Evolutionary conservation across 1,140 invertebrate species (phyloP).

Genomic region (Pogonomyrmex barbatus): DNA sequence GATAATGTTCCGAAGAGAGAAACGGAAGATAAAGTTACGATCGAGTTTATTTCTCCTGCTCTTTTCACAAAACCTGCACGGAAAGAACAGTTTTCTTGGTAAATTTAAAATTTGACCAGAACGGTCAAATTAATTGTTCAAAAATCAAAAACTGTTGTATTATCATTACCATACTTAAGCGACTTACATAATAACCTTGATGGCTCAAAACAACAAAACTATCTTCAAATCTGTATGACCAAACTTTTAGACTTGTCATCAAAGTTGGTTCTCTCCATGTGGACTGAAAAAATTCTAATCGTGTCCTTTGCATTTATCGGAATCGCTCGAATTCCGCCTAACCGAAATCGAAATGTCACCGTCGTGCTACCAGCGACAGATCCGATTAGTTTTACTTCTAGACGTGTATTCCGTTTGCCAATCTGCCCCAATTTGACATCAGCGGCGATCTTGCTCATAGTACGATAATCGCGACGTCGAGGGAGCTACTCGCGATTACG

Average conservation of each 20-base stretch:
- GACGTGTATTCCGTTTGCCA: background rate
- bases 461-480: background rate
- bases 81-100: background rate
- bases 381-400: conserved; percentile 21
- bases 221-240: no score
- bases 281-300: background rate
- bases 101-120: no score
- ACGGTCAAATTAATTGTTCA: no score
- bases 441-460: background rate
- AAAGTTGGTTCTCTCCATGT: no score
- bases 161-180: no score
- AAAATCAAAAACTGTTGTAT: no score
- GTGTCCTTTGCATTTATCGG: background rate
- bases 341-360: conserved; percentile 41
- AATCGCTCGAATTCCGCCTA: conserved; percentile 45
- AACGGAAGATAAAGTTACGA: background rate
- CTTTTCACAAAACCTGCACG: background rate
- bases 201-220: no score
- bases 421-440: background rate
- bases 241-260: no score
- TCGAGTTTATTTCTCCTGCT: background rate
- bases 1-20: background rate
- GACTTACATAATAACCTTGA: no score
- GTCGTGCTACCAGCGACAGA: conserved; percentile 29
- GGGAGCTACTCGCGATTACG: conserved; percentile 21